Percentiles rank a stretch among this genome's conserved stretches.
Evolutionary conservation across 2,113 vertebrate genomes (phyloP).

Genomic region (Varanus komodoensis): DNA sequence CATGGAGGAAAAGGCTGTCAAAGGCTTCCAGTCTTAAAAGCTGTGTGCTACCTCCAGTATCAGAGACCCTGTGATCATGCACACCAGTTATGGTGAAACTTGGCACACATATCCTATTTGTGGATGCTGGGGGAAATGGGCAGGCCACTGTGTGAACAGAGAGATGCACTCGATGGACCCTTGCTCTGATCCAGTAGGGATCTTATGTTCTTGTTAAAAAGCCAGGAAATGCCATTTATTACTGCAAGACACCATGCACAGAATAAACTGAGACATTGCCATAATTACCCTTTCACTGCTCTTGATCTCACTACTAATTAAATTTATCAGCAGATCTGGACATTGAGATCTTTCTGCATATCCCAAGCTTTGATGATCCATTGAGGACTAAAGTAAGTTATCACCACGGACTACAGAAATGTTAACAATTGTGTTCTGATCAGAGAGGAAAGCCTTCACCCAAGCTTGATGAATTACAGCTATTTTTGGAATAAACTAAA

Average conservation of each 20-base stretch:
- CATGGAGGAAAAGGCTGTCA: no score
- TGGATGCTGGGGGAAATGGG: no score
- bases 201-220: not conserved
- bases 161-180: no score
- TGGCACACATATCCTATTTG: no score
- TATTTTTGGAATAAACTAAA: not conserved
- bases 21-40: no score
- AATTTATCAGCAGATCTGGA: not conserved
- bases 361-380: not conserved
- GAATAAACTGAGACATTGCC: not conserved
- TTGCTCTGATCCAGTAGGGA: no score
- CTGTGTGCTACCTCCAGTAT: no score
- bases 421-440: not conserved
- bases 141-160: no score
- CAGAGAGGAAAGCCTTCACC: not conserved
- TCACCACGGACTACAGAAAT: not conserved
- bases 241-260: not conserved
- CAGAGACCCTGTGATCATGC: no score
- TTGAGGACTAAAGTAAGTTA: not conserved
- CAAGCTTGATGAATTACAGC: not conserved
- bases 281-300: not conserved
- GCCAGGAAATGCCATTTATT: not conserved
- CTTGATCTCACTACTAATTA: not conserved
- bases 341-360: not conserved
- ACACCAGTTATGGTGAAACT: no score